These are phyloP conservation scores for Pteropus alecto DNA, from an alignment of 2,113 vertebrate genomes.

Conservation along the genomic window DNA sequence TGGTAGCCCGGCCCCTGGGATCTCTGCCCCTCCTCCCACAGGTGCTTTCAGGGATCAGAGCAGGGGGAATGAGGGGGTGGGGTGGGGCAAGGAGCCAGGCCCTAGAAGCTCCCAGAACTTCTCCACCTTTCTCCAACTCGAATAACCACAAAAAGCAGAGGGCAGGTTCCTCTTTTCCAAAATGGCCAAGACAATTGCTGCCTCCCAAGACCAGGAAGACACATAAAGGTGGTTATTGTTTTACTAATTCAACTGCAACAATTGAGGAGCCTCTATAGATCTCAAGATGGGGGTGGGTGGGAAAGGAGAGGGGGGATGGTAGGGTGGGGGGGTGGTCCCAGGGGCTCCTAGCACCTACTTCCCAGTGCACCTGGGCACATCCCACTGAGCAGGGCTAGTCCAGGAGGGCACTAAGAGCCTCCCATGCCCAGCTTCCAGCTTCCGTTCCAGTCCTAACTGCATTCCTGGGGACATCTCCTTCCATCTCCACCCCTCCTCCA, in stretches of 20 bases:
- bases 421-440: background rate
- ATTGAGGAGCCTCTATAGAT: background rate
- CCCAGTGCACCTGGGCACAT: background rate
- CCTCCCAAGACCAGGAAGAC: background rate
- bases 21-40: background rate
- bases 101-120: background rate
- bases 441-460: background rate
- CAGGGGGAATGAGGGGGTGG: background rate
- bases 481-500: background rate
- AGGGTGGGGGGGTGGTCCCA: background rate
- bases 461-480: background rate
- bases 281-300: background rate
- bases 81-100: background rate
- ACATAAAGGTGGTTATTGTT: background rate
- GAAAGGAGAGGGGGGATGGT: too few relatives aligned
- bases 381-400: background rate
- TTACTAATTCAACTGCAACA: background rate
- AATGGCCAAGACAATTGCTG: background rate
- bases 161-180: background rate
- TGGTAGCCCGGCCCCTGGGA: background rate
- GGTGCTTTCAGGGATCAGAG: background rate
- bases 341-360: background rate
- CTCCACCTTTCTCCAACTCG: background rate
- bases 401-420: background rate
- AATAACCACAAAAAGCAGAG: background rate